Evolutionary conservation across 2,797 vertebrate genomes (phyloP).

Genomic region (Tadarida brasiliensis): DNA sequence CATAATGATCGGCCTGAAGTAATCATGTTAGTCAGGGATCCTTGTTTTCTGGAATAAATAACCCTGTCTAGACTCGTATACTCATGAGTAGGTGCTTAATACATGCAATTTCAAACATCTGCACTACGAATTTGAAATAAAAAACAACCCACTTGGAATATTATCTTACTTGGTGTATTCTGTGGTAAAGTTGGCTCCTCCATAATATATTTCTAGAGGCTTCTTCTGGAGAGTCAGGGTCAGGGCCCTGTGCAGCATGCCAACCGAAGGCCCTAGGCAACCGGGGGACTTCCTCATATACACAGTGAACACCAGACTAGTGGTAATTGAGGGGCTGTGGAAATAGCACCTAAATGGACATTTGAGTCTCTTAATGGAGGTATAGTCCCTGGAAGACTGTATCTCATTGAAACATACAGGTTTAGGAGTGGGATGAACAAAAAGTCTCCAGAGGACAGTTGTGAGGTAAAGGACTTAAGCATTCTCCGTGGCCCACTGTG

Average conservation of each 20-base stretch:
- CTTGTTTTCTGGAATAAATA: constrained; percentile 38
- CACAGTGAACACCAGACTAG: constrained; percentile 71
- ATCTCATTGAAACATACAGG: background rate
- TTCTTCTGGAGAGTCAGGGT: constrained; percentile 62
- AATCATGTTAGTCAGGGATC: background rate
- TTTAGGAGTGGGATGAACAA: background rate
- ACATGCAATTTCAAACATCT: background rate
- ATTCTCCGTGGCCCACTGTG: background rate
- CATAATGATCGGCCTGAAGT: background rate
- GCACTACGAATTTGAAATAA: background rate
- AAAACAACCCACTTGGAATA: background rate
- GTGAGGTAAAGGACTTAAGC: background rate
- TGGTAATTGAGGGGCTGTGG: constrained; percentile 63
- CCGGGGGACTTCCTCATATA: constrained; percentile 59
- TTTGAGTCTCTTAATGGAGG: constrained; percentile 30
- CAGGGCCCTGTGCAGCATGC: constrained; percentile 47
- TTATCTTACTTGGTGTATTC: constrained; percentile 67
- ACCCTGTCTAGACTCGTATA: background rate
- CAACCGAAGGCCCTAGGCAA: constrained; percentile 66
- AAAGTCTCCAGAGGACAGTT: background rate
- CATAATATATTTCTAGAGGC: constrained; percentile 59
- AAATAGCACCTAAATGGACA: constrained; percentile 75
- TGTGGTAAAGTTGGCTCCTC: constrained; percentile 68
- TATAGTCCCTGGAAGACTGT: background rate
- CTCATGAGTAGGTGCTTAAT: background rate